Evolutionary conservation across 2,888 invertebrate genomes (phyloP).

Genomic region (Pelosia muscerda): DNA sequence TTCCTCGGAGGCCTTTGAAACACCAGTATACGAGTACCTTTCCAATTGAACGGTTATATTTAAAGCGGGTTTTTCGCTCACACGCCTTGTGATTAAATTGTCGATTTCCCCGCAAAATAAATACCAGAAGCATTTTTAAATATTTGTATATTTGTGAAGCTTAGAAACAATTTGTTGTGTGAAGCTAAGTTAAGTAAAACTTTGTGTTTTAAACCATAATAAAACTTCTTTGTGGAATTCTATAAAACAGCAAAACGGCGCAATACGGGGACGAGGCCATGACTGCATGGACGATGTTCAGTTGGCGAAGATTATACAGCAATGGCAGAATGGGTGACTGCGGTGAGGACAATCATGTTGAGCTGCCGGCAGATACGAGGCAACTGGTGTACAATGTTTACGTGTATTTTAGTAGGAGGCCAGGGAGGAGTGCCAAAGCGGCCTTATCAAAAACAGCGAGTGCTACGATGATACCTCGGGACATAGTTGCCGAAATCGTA

Average conservation of each 20-base stretch:
- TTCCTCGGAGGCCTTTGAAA: conserved; percentile 58
- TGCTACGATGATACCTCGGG: conserved; percentile 81
- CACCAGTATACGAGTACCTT: conserved; percentile 71
- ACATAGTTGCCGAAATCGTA: conserved; percentile 81
- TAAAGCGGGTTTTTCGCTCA: conserved; percentile 39
- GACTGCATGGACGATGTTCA: conserved; percentile 86
- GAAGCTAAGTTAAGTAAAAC: neutral
- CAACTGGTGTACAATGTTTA: conserved; percentile 83
- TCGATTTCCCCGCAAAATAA: conserved; percentile 11
- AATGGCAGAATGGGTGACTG: conserved; percentile 69
- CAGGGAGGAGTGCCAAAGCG: conserved; percentile 76
- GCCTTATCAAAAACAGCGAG: conserved; percentile 78
- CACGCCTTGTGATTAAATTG: conserved; percentile 19
- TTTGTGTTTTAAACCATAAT: conserved; percentile 7
- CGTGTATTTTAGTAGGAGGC: conserved; percentile 79
- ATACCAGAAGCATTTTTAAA: conserved; percentile 18
- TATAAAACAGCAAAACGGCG: conserved; percentile 72
- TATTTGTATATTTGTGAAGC: neutral
- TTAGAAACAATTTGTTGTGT: neutral
- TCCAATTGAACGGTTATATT: conserved; percentile 71
- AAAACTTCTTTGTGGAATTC: conserved; percentile 26
- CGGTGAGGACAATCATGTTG: conserved; percentile 70
- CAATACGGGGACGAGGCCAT: conserved; percentile 84
- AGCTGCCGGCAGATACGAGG: conserved; percentile 79
- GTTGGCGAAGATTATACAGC: conserved; percentile 81